Percentiles rank a stretch among this genome's conserved stretches.
Evolutionary conservation across 2,797 vertebrate species (phyloP).

Genomic region (Anniella stebbinsi): DNA sequence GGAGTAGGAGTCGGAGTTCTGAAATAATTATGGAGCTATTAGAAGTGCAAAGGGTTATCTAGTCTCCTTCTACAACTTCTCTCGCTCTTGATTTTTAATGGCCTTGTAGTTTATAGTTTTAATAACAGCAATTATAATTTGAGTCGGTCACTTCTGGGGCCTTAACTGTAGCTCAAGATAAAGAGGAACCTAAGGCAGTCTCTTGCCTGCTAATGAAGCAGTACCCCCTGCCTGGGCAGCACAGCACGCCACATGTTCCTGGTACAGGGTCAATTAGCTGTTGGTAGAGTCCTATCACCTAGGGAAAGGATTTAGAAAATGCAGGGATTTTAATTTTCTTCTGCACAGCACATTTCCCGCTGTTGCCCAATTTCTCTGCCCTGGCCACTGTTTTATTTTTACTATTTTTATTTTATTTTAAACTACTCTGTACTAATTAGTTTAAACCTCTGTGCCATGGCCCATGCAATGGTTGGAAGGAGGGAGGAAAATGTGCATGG

Average conservation of each 20-base stretch:
- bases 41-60: conserved; percentile 11
- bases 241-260: conserved; percentile 30
- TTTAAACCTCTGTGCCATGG: not conserved
- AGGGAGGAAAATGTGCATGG: no score
- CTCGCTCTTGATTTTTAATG: conserved; percentile 25
- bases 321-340: conserved; percentile 23
- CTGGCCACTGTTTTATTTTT: not conserved
- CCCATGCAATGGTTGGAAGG: no score
- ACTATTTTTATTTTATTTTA: no score
- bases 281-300: not conserved
- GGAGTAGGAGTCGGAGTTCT: not conserved
- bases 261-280: conserved; percentile 21
- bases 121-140: conserved; percentile 21
- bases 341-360: not conserved
- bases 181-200: conserved; percentile 12
- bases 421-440: not conserved
- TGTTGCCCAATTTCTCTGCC: not conserved
- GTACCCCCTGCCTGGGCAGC: conserved; percentile 9
- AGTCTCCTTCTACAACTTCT: not conserved
- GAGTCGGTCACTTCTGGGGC: conserved; percentile 21
- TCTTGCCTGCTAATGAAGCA: conserved; percentile 32
- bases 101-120: conserved; percentile 30
- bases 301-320: conserved; percentile 22
- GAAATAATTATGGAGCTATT: not conserved
- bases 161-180: not conserved